These are phyloP conservation scores for Brachynemurus nebulosus DNA, from an alignment of 2,888 invertebrate genomes.

Conservation along the genomic window DNA sequence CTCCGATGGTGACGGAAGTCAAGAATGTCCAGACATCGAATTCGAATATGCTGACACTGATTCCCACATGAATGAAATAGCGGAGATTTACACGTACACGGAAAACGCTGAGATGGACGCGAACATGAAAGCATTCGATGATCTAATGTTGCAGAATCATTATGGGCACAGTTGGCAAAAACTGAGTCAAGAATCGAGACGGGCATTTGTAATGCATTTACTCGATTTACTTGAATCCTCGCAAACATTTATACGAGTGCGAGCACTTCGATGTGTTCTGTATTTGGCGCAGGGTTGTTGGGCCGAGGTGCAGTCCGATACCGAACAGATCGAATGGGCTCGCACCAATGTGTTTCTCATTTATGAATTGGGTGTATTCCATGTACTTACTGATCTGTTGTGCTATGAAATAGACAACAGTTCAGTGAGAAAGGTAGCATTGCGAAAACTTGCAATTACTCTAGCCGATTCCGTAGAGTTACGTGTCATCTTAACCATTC, in stretches of 20 bases:
- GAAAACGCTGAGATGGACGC: conserved; percentile 86
- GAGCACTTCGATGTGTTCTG: conserved; percentile 82
- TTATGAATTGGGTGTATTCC: conserved; percentile 80
- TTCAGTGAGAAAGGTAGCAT: conserved; percentile 54
- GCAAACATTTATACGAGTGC: conserved; percentile 68
- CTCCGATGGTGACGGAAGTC: conserved; percentile 43
- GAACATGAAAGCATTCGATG: conserved; percentile 85
- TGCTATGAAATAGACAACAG: conserved; percentile 87
- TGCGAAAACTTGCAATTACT: conserved; percentile 63
- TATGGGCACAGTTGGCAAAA: conserved; percentile 75
- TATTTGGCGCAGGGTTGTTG: conserved; percentile 92
- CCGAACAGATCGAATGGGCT: conserved; percentile 76
- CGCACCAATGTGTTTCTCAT: conserved; percentile 74
- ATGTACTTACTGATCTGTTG: conserved; percentile 80
- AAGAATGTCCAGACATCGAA: conserved; percentile 72
- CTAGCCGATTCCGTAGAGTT: conserved; percentile 85
- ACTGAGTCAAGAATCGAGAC: conserved; percentile 49
- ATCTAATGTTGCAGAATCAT: conserved; percentile 75
- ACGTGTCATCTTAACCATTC: conserved; percentile 79
- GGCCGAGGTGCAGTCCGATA: conserved; percentile 85
- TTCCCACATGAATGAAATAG: conserved; percentile 75
- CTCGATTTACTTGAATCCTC: conserved; percentile 86
- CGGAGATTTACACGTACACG: conserved; percentile 97
- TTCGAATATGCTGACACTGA: conserved; percentile 89
- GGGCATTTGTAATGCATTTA: conserved; percentile 69